Percentiles rank a stretch among this genome's conserved stretches.
Evolutionary conservation across 2,888 invertebrate genomes (phyloP).

Genomic region (Dicycla oo): DNA sequence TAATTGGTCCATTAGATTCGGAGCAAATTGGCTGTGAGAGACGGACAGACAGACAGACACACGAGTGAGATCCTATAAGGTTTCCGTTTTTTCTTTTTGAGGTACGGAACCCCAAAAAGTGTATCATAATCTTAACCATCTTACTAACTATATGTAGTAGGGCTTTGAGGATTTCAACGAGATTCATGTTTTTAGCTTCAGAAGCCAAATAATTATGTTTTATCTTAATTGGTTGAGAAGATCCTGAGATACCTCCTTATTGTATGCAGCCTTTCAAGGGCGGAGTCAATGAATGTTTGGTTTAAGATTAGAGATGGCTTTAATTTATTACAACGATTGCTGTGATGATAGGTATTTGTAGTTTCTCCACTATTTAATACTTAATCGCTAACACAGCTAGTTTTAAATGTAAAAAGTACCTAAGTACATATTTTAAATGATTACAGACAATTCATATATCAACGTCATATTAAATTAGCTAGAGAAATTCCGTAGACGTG

Average conservation of each 20-base stretch:
- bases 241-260: constrained; percentile 21
- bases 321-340: neutral
- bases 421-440: neutral
- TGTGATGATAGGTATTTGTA: neutral
- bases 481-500: no score
- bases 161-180: neutral
- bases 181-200: neutral
- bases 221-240: constrained; percentile 8
- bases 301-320: neutral
- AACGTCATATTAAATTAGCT: neutral
- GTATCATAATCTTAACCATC: neutral
- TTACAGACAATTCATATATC: neutral
- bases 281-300: neutral
- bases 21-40: no score
- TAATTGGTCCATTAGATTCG: no score
- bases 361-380: neutral
- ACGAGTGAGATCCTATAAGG: no score
- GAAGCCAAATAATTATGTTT: neutral
- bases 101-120: no score
- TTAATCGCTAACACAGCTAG: neutral
- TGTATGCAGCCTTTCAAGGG: constrained; percentile 1
- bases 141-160: neutral
- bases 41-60: no score
- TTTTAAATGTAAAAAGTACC: neutral
- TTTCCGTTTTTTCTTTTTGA: no score